Base-by-base conservation (phyloP, 2,888 invertebrate species). In the Oscheius sp. region DNA sequence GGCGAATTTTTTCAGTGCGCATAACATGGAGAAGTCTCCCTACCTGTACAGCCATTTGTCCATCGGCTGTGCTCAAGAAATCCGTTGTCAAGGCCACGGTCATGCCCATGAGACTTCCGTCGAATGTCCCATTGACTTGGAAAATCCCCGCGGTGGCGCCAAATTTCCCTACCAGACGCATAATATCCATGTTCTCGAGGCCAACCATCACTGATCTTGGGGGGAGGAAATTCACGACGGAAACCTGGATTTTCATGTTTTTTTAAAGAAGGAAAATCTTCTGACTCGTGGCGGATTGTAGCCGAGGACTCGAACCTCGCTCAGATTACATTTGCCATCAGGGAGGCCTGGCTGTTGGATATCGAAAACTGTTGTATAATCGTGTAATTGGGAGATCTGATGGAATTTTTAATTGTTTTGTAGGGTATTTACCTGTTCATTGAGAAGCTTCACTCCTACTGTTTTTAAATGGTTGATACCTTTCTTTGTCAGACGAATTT, bases 391-490 rank as follows among this genome's bases (percentile, higher is more conserved):
- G 13, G 70, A 45, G 18, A 69, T 74, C 70, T 70, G 45, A 58
- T 16, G 35, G 9, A 7, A 7, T n/a, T n/a, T n/a, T n/a, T n/a
- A n/a, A 35, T 12, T 29, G 29, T 53, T 16, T 27, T 13, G 13
- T 3, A 2, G 7, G 13, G 6, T 2, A 27, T 1, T 1, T 16
- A 87, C 78, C 72, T 86, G 85, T 72, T 87, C 87, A 74, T 86
- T 87, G 69, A 87, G 78, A 21, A 87, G 73, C 52, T 86, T 82
- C 5, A 87, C 86, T 43, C 84, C 87, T 1, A 87, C 84, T 25
- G 79, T 78, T 66, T 87, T 87, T 27, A 87, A 72, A 59, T 87
- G 85, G 71, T 87, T 86, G n/a, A 85, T 83, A 16, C 87, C 87
- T 64, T 87, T 86, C 53, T 82, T 82, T 0, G 85, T 87, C 35